phyloP scores from a whole-genome alignment of 2,797 vertebrate genomes.

The Esox lucius region DNA sequence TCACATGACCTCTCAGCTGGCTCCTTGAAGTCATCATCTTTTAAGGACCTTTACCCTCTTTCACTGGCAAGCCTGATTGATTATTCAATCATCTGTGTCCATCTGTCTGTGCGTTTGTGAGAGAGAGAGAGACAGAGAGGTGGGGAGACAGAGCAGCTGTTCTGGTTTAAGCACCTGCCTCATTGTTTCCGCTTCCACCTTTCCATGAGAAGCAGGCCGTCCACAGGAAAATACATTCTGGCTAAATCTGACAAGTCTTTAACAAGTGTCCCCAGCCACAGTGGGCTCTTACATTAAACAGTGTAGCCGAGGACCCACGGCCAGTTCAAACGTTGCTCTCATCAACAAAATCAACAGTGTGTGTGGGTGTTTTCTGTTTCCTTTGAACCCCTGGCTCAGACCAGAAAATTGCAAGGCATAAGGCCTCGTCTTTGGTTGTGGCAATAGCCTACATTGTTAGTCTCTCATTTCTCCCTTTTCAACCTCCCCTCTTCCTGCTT shows the following conservation, averaged over 20 bases:
- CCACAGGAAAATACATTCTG: neutral
- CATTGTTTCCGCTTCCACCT: neutral
- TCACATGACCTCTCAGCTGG: conserved; percentile 16
- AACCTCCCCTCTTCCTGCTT: neutral
- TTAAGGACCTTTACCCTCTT: conserved; percentile 20
- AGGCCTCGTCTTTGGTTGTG: neutral
- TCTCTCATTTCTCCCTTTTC: neutral
- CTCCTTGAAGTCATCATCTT: conserved; percentile 10
- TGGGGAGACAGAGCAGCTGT: neutral
- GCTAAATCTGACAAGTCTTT: neutral
- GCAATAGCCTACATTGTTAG: neutral
- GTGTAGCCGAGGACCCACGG: neutral
- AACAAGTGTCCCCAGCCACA: neutral
- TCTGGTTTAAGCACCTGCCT: neutral
- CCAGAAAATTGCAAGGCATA: neutral
- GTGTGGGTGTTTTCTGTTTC: neutral
- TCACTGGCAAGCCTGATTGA: conserved; percentile 7
- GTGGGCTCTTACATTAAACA: neutral
- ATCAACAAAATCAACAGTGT: neutral
- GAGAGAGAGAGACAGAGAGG: neutral
- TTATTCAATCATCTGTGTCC: neutral
- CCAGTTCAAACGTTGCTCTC: neutral
- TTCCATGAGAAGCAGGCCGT: neutral
- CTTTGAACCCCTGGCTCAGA: neutral
- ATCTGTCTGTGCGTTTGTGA: neutral